Base-by-base conservation (phyloP, 1,140 invertebrate species). In the Daktulosphaira vitifoliae region DNA sequence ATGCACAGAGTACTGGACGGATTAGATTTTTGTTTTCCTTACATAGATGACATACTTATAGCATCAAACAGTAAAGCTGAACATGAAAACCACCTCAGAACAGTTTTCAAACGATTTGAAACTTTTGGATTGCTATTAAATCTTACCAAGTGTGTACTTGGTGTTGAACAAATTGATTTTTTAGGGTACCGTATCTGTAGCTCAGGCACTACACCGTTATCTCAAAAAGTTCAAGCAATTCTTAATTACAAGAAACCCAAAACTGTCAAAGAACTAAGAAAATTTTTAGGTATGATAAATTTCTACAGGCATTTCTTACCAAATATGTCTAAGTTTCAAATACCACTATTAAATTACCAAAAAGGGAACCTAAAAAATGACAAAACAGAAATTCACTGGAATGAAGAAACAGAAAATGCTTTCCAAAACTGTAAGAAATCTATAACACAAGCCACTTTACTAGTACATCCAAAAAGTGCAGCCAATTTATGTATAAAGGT, bases 261-360 rank as follows among this genome's bases (percentile, higher is more conserved):
- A 0, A 67, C 54, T 9, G 38, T 66, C n/a, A 15, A 44, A 22
- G 25, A 65, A 3, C 53, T 69, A 16, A 62, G 74, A 23, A 54
- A 71, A 8, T 79, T 78, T 66, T 49, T 79, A 3, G 77, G 74
- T 0, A 73, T 76, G 69, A 50, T 76, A 0, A 76, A 76, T 49
- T 77, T 73, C 69, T 76, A 76, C 65, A 56, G 71, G n/a, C n/a
- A n/a, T n/a, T n/a, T n/a, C n/a, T n/a, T n/a, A n/a, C n/a, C n/a
- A n/a, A n/a, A n/a, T n/a, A 13, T 72, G 2, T 69, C 72, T 7
- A 33, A 71, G 44, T 29, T 49, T 23, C 72, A 74, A 65, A 39
- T 42, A 9, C 56, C 66, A 13, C 67, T 75, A 8, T 68, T 67
- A 49, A 20, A 64, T 13, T 68, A 68, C n/a, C 49, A 70, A 1